Evolutionary conservation across 1,140 invertebrate species (phyloP), one percentile per base, ranked within the genome.

Genomic region (Cataglyphis hispanica): DNA sequence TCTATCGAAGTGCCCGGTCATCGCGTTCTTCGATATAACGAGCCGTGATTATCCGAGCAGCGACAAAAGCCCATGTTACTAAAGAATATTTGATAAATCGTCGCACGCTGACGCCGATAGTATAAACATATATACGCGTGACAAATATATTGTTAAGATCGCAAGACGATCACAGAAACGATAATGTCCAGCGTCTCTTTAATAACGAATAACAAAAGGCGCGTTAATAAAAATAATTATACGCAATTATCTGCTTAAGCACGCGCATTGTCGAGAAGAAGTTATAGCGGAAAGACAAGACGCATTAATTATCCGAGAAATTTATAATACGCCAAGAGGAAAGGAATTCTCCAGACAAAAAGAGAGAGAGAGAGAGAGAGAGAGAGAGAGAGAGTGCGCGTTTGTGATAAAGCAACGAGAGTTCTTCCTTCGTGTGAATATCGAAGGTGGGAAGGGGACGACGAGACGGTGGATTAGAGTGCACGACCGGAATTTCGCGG

Each of bases 401-500:
- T 67, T 37, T 53, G 58, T 85, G 81, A 87, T 87, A 85, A 85
- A 87, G 53, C 66, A 40, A 2, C 37, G 67, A 40, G n/a, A 74
- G 60, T 69, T 85, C 67, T 74, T 85, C 53, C 74, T 85, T 46
- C 66, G 81, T 67, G 63, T 89, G 87, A 75, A 85, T 85, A 87
- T 86, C 81, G 87, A 87, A 87, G 81, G 75, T 89, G 75, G 83
- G 75, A 19, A 69, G 70, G 85, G 70, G 74, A 89, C 53, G 87
- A 83, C 87, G 81, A 81, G 56, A 50, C 46, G 46, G 87, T 76
- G 87, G 83, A 89, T 89, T 89, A 89, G 75, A 89, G 76, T 72
- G 88, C 84, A 78, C 87, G 88, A 88, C 84, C 70, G 88, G 84
- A 89, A 88, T 89, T 77, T 88, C 87, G 87, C 84, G 88, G 88